These are phyloP conservation scores for Ptychodera flava DNA, from an alignment of 35 echinoderm and acorn worm genomes.

Conservation along the genomic window DNA sequence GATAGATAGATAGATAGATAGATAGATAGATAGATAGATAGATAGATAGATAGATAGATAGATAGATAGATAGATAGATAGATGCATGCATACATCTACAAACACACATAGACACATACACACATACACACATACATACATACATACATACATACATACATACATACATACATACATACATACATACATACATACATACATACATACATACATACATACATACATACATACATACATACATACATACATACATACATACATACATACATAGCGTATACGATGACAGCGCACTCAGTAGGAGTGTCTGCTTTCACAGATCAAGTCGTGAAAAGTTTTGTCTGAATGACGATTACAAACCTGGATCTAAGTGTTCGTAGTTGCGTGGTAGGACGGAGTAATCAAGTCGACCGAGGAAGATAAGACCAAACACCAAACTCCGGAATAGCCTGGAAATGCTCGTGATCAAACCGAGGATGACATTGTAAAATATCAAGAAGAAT, in stretches of 20 bases:
- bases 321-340: no score
- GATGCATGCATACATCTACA: neutral
- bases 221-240: conserved; percentile 2
- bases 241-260: conserved; percentile 2
- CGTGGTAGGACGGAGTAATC: no score
- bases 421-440: no score
- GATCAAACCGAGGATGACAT: no score
- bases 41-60: conserved; percentile 2
- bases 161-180: conserved; percentile 2
- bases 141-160: neutral
- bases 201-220: conserved; percentile 2
- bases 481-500: no score
- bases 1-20: conserved; percentile 2
- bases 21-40: conserved; percentile 2
- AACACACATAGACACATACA: neutral
- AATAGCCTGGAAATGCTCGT: no score
- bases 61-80: neutral
- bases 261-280: conserved; percentile 2
- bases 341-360: no score
- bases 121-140: neutral
- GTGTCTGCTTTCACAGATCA: no score
- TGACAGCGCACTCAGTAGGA: no score
- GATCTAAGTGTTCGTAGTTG: no score
- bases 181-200: conserved; percentile 2
- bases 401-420: no score